These are phyloP conservation scores for Erebia palarica DNA, from an alignment of 2,888 invertebrate genomes.

Conservation along the genomic window DNA sequence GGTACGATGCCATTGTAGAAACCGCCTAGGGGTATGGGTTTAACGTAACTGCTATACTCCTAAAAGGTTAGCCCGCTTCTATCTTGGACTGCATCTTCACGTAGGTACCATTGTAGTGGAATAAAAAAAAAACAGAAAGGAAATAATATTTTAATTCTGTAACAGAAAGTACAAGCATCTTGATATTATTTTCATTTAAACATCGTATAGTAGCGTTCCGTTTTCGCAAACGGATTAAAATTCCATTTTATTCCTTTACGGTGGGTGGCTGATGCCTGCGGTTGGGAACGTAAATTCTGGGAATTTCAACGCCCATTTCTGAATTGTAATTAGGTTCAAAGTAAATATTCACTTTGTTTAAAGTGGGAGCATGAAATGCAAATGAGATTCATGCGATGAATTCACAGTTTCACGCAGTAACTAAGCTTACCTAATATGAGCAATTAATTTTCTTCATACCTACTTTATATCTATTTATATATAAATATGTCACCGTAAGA, in stretches of 20 bases:
- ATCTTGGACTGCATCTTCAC: too few species aligned
- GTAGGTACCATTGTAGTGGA: too few species aligned
- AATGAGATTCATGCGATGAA: constrained; percentile 33
- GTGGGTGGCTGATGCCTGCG: neutral
- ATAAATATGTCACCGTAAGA: too few species aligned
- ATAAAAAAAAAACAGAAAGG: too few species aligned
- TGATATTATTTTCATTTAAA: neutral
- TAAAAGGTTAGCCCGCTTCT: too few species aligned
- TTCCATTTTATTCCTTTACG: constrained; percentile 18
- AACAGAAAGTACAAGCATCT: neutral
- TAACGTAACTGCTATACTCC: too few species aligned
- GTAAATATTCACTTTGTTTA: constrained; percentile 38
- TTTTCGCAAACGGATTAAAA: constrained; percentile 22
- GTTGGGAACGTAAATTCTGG: constrained; percentile 20
- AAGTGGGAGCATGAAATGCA: constrained; percentile 31
- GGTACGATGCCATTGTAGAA: too few species aligned
- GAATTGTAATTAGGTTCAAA: constrained; percentile 33
- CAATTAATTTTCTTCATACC: neutral
- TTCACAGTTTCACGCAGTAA: constrained; percentile 20
- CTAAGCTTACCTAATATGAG: constrained; percentile 3
- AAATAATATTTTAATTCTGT: too few species aligned
- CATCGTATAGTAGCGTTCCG: constrained; percentile 10
- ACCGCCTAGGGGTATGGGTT: too few species aligned
- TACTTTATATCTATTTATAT: too few species aligned
- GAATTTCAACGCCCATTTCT: constrained; percentile 25